Evolutionary conservation across 2,797 vertebrate species (phyloP).

Genomic region (Neosilurus hyrtlii): DNA sequence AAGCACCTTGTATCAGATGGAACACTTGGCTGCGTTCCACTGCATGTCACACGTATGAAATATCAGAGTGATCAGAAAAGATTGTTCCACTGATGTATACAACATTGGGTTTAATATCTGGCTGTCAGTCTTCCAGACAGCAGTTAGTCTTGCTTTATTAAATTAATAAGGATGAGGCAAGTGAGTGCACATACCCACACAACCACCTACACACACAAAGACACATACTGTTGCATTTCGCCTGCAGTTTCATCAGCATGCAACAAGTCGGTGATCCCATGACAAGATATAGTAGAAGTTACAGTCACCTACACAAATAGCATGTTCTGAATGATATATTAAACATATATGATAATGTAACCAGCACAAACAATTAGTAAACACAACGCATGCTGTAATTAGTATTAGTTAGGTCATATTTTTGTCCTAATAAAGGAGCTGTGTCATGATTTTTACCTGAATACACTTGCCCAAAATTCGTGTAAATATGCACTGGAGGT

Average conservation of each 20-base stretch:
- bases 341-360: no score
- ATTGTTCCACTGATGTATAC: conserved; percentile 20
- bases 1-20: conserved; percentile 23
- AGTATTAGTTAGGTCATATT: no score
- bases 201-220: no score
- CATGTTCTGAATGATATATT: no score
- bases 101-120: conserved; percentile 22
- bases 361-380: no score
- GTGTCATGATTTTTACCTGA: no score
- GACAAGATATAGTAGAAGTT: neutral
- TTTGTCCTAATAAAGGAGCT: no score
- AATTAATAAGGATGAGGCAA: conserved; percentile 67
- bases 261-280: neutral
- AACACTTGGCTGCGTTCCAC: conserved; percentile 20
- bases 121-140: conserved; percentile 24
- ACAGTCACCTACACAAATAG: no score
- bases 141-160: conserved; percentile 76
- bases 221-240: neutral
- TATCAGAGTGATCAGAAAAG: conserved; percentile 22
- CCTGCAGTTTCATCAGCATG: neutral
- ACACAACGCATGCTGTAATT: no score
- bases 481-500: no score
- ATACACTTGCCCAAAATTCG: no score
- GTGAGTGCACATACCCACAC: conserved; percentile 15
- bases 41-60: conserved; percentile 23